Evolutionary conservation across 2,113 vertebrate species (phyloP), one percentile per base, ranked within the genome.

Genomic region (Pygoscelis adeliae): DNA sequence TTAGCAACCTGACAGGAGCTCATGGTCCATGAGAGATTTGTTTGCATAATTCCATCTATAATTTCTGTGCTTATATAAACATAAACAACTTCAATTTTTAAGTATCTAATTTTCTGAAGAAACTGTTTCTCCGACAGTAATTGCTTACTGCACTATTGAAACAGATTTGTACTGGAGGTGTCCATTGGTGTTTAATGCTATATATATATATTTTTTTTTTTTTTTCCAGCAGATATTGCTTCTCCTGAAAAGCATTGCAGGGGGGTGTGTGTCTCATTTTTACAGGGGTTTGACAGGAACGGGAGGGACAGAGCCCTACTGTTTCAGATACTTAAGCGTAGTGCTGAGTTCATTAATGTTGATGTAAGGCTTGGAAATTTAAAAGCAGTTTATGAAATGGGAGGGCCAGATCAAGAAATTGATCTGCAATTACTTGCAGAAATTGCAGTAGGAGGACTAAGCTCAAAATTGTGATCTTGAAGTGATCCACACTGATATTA

Each of bases 1-100:
- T 96, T 95, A 96, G 52, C 72, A 88, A 71, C n/a, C 34, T 95
- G 94, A 96, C 82, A 74, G 83, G 80, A 96, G 72, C 89, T 95
- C 49, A 38, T 71, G 65, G 52, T 76, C 85, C 44, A 9, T 59
- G 65, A 90, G 67, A 82, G 84, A 96, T 96, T 90, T 91, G 89
- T 91, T 96, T 97, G 80, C 61, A 47, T 96, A 93, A 88, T 96
- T 92, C 50, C 8, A 2, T 69, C 69, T 90, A 32, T 95, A 90
- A 95, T 95, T 95, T 81, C 76, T 79, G 89, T 90, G 72, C 80
- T 94, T 91, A 52, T 90, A 93, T 73, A 50, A 86, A 42, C 59
- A 90, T 89, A 47, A 89, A 90, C 58, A 94, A 53, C 74, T 93
- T 91, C 34, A 63, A 79, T 69, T 94, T 89, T 95, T 92, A 89